A percentile compares a stretch with the other conserved stretches of the same genome.
These are phyloP conservation scores for Pithys albifrons DNA, from an alignment of 2,113 vertebrate genomes.

Conservation along the genomic window DNA sequence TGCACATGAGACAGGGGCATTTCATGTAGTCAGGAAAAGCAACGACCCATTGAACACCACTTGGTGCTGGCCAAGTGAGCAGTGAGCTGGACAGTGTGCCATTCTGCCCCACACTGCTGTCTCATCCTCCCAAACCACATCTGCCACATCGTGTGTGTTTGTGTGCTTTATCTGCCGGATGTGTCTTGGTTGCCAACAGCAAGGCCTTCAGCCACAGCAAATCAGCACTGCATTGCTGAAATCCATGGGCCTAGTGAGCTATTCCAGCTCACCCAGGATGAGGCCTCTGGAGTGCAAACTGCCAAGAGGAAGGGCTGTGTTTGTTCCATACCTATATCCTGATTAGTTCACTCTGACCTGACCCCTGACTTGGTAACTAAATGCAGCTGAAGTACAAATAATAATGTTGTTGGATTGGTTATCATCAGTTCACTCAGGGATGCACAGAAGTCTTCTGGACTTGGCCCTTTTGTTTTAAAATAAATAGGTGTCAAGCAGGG, in stretches of 20 bases:
- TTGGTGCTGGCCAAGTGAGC: not conserved
- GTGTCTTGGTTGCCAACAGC: not conserved
- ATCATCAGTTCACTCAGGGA: not conserved
- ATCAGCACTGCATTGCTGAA: not conserved
- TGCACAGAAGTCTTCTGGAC: not conserved
- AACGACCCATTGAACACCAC: not conserved
- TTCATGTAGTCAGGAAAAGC: not conserved
- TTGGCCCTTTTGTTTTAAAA: conserved; percentile 16
- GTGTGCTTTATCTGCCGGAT: not conserved
- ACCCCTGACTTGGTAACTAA: not conserved
- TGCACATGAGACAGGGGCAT: not conserved
- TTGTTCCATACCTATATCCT: not conserved
- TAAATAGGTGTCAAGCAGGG: not conserved
- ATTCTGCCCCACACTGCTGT: not conserved
- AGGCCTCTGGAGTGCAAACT: not conserved
- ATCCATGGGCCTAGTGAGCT: not conserved
- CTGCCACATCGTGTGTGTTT: fast-evolving
- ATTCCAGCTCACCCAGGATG: not conserved
- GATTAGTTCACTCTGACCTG: conserved; percentile 7
- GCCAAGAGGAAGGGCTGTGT: not conserved
- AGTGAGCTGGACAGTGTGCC: not conserved
- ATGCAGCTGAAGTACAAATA: not conserved
- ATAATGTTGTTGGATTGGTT: not conserved
- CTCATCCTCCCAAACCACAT: not conserved
- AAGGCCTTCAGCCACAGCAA: not conserved